Evolutionary conservation across 2,888 invertebrate genomes (phyloP).

Genomic region (Notocelia uddmanniana): DNA sequence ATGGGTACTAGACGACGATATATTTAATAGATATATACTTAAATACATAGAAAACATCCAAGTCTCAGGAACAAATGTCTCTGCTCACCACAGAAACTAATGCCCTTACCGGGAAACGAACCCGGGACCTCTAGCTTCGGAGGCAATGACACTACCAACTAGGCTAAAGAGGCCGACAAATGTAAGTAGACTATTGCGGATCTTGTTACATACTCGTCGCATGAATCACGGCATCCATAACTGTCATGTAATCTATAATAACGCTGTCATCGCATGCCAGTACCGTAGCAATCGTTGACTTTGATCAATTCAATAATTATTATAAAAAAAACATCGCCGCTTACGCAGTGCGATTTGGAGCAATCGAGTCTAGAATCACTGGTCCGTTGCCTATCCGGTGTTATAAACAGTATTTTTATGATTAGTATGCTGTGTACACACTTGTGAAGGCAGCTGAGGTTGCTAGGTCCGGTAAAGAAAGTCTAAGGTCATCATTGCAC

Average conservation of each 20-base stretch:
- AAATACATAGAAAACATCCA: no score
- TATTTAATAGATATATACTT: no score
- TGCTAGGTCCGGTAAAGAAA: not conserved
- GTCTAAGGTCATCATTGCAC: not conserved
- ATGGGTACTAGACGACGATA: no score
- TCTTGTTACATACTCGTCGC: slow-evolving; percentile 21
- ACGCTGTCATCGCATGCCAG: slow-evolving; percentile 24
- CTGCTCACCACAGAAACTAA: no score
- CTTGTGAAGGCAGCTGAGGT: not conserved
- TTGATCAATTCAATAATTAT: slow-evolving; percentile 2
- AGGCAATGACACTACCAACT: no score
- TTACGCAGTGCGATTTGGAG: not conserved
- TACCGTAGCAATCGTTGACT: not conserved
- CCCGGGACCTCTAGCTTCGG: no score
- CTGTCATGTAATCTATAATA: slow-evolving; percentile 9
- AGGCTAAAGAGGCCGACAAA: no score
- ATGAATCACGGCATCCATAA: slow-evolving; percentile 15
- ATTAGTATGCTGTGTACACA: not conserved
- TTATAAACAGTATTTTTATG: not conserved
- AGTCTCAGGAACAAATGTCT: no score
- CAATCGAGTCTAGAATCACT: slow-evolving; percentile 1
- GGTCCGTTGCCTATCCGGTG: slow-evolving; percentile 7
- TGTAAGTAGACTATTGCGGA: slow-evolving; percentile 20
- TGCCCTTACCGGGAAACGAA: no score
- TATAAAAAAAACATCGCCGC: not conserved